Evolutionary conservation across 2,888 invertebrate species (phyloP).

Genomic region (Sphinx pinastri): DNA sequence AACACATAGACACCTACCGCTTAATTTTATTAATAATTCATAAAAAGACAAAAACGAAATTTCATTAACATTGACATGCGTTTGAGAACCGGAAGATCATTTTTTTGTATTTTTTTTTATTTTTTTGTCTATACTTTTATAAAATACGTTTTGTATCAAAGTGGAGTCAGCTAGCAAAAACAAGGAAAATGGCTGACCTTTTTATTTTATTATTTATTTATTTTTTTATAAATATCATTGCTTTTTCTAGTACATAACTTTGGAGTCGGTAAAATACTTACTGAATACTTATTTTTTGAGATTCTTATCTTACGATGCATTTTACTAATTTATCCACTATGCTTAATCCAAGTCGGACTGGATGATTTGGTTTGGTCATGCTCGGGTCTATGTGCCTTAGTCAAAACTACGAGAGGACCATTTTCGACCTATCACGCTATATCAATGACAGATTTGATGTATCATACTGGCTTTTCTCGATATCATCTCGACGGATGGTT

Average conservation of each 20-base stretch:
- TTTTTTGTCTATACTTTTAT: slow-evolving; percentile 65
- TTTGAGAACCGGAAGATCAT: slow-evolving; percentile 78
- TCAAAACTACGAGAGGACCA: slow-evolving; percentile 22
- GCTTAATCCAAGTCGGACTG: slow-evolving; percentile 63
- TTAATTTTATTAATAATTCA: slow-evolving; percentile 78
- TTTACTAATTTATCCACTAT: slow-evolving; percentile 75
- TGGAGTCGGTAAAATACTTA: slow-evolving; percentile 82
- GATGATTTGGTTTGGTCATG: slow-evolving; percentile 33
- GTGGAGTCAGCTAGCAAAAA: slow-evolving; percentile 76
- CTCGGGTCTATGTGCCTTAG: slow-evolving; percentile 33
- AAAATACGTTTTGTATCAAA: slow-evolving; percentile 83
- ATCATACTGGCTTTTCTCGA: not conserved
- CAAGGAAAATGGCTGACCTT: slow-evolving; percentile 75
- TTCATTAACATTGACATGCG: slow-evolving; percentile 68
- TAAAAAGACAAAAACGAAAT: slow-evolving; percentile 79
- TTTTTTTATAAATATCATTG: slow-evolving; percentile 79
- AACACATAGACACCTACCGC: slow-evolving; percentile 80
- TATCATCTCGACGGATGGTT: not conserved
- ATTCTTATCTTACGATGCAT: slow-evolving; percentile 80
- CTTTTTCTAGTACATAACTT: slow-evolving; percentile 77
- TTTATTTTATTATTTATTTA: slow-evolving; percentile 62
- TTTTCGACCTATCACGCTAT: slow-evolving; percentile 11
- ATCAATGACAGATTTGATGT: not conserved
- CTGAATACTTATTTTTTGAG: slow-evolving; percentile 78
- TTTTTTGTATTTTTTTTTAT: slow-evolving; percentile 63